Base-by-base conservation (phyloP, 2,113 vertebrate genomes). In the Ophthalmolycus amberensis region DNA sequence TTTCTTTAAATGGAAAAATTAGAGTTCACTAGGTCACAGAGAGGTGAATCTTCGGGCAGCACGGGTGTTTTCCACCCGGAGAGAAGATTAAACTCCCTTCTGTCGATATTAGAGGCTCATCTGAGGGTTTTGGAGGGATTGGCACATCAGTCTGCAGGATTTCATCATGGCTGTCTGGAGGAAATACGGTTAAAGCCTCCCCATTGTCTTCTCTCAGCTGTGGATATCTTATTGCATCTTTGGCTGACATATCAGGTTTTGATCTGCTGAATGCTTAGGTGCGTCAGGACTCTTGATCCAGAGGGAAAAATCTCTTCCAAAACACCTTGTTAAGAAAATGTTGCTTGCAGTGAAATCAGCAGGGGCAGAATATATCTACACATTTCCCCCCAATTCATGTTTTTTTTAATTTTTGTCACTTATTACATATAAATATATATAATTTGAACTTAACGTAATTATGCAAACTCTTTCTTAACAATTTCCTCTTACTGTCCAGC, bases 21-120 rank as follows among this genome's bases (percentile, higher is more conserved):
- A 15, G 62, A 84, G 79, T 90, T 85, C 75, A 82, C 82, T 88
- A 72, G 68, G 77, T 79, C 71, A 84, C 3, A 7, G 75, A 68
- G 72, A 67, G 82, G 85, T 85, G 88, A 91, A 84, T 79, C 80
- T 32, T 34, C 29, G 90, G 86, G 52, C 83, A 88, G 76, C 1
- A 20, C 5, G 8, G 62, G 42, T 71, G 69, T 86, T 90, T 84
- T 88, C 64, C 73, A 66, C 78, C 42, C 18, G 1, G 6, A 75
- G 72, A 71, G 73, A 27, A 89, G 81, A 90, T 89, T 85, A 86
- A 84, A 89, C 46, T 65, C 22, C 60, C 54, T 27, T 77, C 76
- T 78, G 83, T 87, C 85, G 86, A 86, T 84, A 81, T 80, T 78
- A 85, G 86, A 88, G 77, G 71, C 87, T 84, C 79, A 81, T 90